phyloP scores from a whole-genome alignment of 2,888 invertebrate genomes.

The Pristionchus japonicus region DNA sequence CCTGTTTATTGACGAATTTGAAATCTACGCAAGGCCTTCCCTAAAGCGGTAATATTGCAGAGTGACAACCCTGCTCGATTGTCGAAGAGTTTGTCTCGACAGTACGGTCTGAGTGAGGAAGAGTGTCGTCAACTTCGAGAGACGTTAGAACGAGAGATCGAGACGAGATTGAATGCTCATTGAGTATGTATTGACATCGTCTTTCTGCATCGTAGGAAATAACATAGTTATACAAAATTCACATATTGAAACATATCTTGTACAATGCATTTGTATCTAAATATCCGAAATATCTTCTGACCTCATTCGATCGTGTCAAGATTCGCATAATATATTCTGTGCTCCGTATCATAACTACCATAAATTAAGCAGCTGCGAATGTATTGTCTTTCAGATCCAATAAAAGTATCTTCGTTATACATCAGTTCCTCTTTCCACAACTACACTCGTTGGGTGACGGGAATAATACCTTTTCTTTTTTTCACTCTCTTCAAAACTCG shows the following conservation, averaged over 20 bases:
- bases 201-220: not conserved
- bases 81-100: constrained; percentile 55
- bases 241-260: not conserved
- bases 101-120: constrained; percentile 57
- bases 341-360: not conserved
- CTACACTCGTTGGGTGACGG: not conserved
- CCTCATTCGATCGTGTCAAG: not conserved
- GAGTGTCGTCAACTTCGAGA: constrained; percentile 60
- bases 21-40: too few relatives aligned
- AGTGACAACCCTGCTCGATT: constrained; percentile 59
- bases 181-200: not conserved
- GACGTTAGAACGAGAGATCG: constrained; percentile 60
- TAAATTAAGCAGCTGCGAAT: constrained; percentile 50
- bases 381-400: not conserved
- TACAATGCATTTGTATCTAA: not conserved
- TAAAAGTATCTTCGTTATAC: not conserved
- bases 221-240: not conserved
- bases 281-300: constrained; percentile 9
- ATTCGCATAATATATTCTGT: not conserved
- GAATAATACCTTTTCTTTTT: not conserved
- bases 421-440: not conserved
- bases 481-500: not conserved
- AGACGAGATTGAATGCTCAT: constrained; percentile 13
- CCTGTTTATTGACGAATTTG: not conserved
- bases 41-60: constrained; percentile 55